Conservation (phyloP, 2,888 invertebrate species). For the Notocelia uddmanniana region DNA sequence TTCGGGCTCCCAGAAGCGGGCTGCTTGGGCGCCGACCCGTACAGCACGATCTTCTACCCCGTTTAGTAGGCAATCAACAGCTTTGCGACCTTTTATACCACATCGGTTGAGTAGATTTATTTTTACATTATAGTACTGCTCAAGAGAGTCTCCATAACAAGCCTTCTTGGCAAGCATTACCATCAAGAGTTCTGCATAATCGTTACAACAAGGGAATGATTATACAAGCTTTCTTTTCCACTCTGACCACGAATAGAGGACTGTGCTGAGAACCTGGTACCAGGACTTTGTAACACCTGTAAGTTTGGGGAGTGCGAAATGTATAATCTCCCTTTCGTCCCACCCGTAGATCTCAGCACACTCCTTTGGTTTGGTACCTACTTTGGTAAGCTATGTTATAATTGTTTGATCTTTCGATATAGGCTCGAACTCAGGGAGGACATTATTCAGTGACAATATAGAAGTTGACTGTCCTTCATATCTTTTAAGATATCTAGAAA, state of each 20-base stretch:
- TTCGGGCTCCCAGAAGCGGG: too few relatives aligned
- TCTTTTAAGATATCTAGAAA: not conserved
- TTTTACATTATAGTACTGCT: slow-evolving; percentile 27
- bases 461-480: too few relatives aligned
- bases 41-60: slow-evolving; percentile 21
- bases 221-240: slow-evolving; percentile 37
- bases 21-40: too few relatives aligned
- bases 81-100: slow-evolving; percentile 19
- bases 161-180: slow-evolving; percentile 16
- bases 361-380: too few relatives aligned
- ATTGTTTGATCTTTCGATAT: too few relatives aligned
- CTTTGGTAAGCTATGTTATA: too few relatives aligned
- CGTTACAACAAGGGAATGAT: slow-evolving; percentile 35
- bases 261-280: slow-evolving; percentile 1
- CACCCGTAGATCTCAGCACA: too few relatives aligned
- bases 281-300: slow-evolving; percentile 28
- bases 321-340: slow-evolving; percentile 32
- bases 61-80: not conserved
- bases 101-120: slow-evolving; percentile 36
- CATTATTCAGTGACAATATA: too few relatives aligned
- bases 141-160: not conserved
- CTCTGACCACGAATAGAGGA: slow-evolving; percentile 20
- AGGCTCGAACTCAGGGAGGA: too few relatives aligned
- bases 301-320: slow-evolving; percentile 11
- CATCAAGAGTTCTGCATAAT: slow-evolving; percentile 34